Percentiles rank a stretch among this genome's conserved stretches.
Conservation (phyloP, 2,113 vertebrate species). For the Labeo rohita region DNA sequence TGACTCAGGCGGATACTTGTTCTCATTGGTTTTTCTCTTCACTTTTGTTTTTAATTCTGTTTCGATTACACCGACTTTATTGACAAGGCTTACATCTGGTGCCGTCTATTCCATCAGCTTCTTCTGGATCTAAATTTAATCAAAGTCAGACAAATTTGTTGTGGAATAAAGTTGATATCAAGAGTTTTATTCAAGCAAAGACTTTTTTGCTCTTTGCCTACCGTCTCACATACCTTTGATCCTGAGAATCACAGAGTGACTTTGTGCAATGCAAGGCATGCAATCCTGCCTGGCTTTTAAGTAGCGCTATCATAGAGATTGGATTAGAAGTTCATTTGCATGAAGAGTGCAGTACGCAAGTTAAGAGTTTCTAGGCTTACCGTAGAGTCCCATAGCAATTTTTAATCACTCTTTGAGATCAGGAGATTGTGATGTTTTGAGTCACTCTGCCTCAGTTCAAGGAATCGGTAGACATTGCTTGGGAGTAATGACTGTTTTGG, state of each 20-base stretch:
- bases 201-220: neutral
- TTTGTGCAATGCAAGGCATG: constrained; percentile 29
- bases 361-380: constrained; percentile 10
- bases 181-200: neutral
- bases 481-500: neutral
- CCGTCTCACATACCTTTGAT: neutral
- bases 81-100: neutral
- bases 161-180: neutral
- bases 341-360: neutral
- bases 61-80: neutral
- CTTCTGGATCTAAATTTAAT: neutral
- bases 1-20: neutral
- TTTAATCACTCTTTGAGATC: neutral
- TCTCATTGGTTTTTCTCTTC: neutral
- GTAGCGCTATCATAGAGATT: constrained; percentile 7
- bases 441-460: neutral
- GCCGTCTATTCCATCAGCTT: neutral
- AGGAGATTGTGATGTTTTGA: neutral
- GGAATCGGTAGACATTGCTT: neutral
- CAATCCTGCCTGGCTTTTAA: constrained; percentile 27
- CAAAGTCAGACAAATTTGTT: neutral
- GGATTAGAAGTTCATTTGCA: constrained; percentile 14
- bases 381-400: neutral
- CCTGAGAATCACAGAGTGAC: neutral
- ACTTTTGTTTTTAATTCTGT: neutral